These are phyloP conservation scores for Metaphire vulgaris DNA, from an alignment of 1,140 invertebrate genomes.

Conservation along the genomic window DNA sequence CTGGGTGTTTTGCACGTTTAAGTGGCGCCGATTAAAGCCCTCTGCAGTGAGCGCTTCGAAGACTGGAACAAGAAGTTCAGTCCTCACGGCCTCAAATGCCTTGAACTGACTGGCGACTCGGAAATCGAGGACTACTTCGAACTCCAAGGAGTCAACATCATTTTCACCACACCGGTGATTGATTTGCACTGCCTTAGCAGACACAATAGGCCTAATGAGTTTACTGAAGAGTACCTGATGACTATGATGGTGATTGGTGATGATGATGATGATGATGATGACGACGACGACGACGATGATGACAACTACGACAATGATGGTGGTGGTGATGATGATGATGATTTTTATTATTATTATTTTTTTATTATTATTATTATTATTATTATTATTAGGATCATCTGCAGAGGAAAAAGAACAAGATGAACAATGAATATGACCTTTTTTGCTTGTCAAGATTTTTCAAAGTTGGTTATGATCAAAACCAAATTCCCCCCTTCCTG, in stretches of 20 bases:
- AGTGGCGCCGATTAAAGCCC: constrained; percentile 74
- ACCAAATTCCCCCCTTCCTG: no score
- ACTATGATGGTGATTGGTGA: not conserved
- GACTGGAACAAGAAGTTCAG: constrained; percentile 70
- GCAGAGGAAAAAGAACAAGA: no score
- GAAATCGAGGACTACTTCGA: constrained; percentile 59
- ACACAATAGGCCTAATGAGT: not conserved
- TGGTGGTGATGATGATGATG: no score
- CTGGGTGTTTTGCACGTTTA: constrained; percentile 42
- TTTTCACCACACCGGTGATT: constrained; percentile 67
- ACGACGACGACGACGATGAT: no score
- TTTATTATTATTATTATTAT: no score
- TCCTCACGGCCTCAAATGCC: constrained; percentile 58
- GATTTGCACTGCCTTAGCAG: not conserved
- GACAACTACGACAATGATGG: no score
- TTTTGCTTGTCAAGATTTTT: no score
- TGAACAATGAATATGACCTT: no score
- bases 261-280: not conserved
- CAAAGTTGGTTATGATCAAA: no score
- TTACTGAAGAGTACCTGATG: not conserved
- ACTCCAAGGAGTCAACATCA: constrained; percentile 55
- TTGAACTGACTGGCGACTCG: constrained; percentile 69
- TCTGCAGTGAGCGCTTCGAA: constrained; percentile 64
- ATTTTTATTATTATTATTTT: no score
- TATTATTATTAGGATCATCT: no score